Base-by-base conservation (phyloP, 2,888 invertebrate genomes). In the Xylocampa areola region DNA sequence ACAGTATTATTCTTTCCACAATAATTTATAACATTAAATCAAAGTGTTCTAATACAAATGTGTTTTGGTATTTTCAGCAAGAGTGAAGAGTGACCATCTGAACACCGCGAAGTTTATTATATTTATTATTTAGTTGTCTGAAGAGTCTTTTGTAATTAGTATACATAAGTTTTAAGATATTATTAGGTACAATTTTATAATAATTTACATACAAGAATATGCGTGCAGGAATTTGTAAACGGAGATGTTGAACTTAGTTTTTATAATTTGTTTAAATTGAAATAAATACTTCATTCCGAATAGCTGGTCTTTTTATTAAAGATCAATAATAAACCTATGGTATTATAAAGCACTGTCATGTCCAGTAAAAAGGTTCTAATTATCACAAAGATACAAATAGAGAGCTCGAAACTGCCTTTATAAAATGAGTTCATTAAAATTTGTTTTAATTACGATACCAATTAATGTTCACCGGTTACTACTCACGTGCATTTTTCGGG, bases 81-180 rank as follows among this genome's bases (percentile, higher is more conserved):
- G 10, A 33, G 30, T 39, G n/a, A 30, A n/a, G 21, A 2, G 1
- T 0, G 6, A 11, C 14, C 11, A 0, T 5, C 6, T 27, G 25
- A 14, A 14, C 16, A 23, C 33, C 10, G 1, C 2, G 1, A 1
- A 16, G 40, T 10, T 36, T 29, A 10, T n/a, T 13, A 0, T 8
- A 10, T 25, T 13, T 23, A 11, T 19, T 59, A 29, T 21, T 23
- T 44, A 35, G 27, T 43, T 52, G 21, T 1, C 6, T n/a, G n/a
- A n/a, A n/a, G n/a, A 16, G 16, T 32, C 7, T 67, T 65, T 59
- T 59, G 10, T 61, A 41, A 53, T 32, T 5, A 14, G 25, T 68
- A 43, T 61, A 65, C 53, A 61, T 68, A 49, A 45, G 53, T 65
- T 53, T 53, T n/a, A 68, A 53, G 49, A 53, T 53, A 37, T 41